Evolutionary conservation across 1,140 invertebrate species (phyloP), one percentile per base, ranked within the genome.

Genomic region (Hirudo medicinalis): DNA sequence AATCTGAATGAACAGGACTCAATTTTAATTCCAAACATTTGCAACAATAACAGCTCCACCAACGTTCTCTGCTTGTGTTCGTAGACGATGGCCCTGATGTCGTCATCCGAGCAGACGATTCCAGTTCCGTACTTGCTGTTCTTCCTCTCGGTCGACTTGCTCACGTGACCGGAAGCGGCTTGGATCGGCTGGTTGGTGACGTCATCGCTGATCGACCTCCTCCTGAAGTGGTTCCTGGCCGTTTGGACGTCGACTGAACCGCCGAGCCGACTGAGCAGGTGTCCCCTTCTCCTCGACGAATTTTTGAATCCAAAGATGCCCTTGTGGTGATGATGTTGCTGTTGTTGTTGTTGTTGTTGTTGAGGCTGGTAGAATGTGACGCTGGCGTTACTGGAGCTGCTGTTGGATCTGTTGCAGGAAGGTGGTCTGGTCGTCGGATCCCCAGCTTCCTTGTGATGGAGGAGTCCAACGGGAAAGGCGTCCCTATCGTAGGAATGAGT

Each of bases 151-250:
- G 25, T 20, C 63, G 32, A 32, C 13, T 22, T 69, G n/a, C 11
- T 36, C 40, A 43, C 67, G 13, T n/a, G 32, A 22, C 40, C 36
- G 32, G 72, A 49, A 17, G 54, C 20, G 9, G 5, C 25, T 25
- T 53, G 40, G 25, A 8, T 53, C 29, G 29, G 67, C 22, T 27
- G 67, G n/a, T 68, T 29, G 20, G 69, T 53, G 36, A 57, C 68
- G 36, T 74, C 73, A 29, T 74, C 70, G 49, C 73, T 74, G 32
- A 74, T 71, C 60, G 73, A 74, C 29, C 73, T 57, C 13, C 73
- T 29, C 29, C 73, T 32, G 63, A 71, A 74, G 6, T 66, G 70
- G 49, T n/a, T 17, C 32, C 73, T 43, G n/a, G 70, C 70, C 71
- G 43, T 72, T 55, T 43, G 57, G 63, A 66, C 29, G 29, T 66